phyloP scores from a whole-genome alignment of 2,797 vertebrate genomes.

The Smutsia gigantea region DNA sequence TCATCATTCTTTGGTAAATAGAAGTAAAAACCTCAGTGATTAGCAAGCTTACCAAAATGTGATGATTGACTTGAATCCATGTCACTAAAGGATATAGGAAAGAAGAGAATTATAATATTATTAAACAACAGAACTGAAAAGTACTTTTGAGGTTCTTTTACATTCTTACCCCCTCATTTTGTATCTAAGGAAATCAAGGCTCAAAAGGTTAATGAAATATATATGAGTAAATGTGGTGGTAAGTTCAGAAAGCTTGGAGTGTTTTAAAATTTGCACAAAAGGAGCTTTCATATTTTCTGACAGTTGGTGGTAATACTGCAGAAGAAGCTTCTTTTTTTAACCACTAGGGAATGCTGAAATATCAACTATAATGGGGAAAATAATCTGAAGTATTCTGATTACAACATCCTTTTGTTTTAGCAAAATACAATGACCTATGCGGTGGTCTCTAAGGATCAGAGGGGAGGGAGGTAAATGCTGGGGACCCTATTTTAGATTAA shows the following conservation, averaged over 20 bases:
- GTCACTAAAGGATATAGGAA: not conserved
- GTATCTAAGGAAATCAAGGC: not conserved
- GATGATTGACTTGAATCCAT: not conserved
- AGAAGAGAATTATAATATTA: conserved; percentile 4
- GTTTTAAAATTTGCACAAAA: not conserved
- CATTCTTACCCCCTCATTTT: not conserved
- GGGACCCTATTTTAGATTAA: not conserved
- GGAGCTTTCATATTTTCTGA: not conserved
- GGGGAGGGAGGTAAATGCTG: not conserved
- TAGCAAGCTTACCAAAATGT: not conserved
- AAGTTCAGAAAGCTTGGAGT: not conserved
- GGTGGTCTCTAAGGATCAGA: not conserved
- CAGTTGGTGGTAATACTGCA: conserved; percentile 1
- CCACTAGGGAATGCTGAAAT: conserved; percentile 33
- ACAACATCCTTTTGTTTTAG: not conserved
- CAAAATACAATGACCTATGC: not conserved
- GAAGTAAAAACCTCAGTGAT: not conserved
- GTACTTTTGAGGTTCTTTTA: not conserved
- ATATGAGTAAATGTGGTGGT: not conserved
- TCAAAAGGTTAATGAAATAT: not conserved
- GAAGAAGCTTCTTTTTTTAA: conserved; percentile 17
- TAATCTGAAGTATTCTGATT: not conserved
- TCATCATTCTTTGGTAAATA: not conserved
- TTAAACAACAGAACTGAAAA: not conserved
- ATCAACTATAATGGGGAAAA: not conserved